Evolutionary conservation across 2,113 vertebrate genomes (phyloP), one percentile per base, ranked within the genome.

Genomic region (Athene cunicularia): DNA sequence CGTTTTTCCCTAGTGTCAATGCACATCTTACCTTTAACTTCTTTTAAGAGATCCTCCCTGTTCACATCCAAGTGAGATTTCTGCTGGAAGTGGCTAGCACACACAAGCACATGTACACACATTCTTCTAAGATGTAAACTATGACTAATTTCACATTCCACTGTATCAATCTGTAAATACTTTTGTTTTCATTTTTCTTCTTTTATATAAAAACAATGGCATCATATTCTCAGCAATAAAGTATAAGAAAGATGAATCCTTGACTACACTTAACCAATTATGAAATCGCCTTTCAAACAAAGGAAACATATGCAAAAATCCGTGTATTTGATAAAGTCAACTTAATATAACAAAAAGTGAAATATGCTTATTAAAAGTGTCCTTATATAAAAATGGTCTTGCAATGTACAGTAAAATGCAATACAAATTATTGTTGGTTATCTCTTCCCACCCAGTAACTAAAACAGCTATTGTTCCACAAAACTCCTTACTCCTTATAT

Each of bases 341-440:
- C 97, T 98, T 96, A 98, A 98, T 98, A 97, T 98, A 98, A 98
- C 98, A 98, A 98, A 98, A 98, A 98, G 97, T 98, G 98, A 98
- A 98, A 98, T 98, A 98, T 97, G 98, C 98, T 98, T 98, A 98
- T 98, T 98, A 98, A 98, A 98, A 98, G 98, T 98, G 98, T 98
- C 97, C 98, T 98, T 98, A 98, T 98, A 98, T 98, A 98, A 98
- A 98, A 98, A 98, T 98, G 98, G 97, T 98, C 95, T 98, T 93
- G 97, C 98, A 98, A 98, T 98, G 98, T 98, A 98, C 98, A 98
- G 97, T 98, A 98, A 98, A 98, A 98, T 98, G 98, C 97, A 98
- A 98, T 98, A 98, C 98, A 98, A 98, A 98, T 98, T 96, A 97
- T 97, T 94, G 92, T 98, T 90, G 97, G 96, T 98, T 97, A 91